Base-by-base conservation (phyloP, 2,113 vertebrate species). In the Phyllostomus hastatus region DNA sequence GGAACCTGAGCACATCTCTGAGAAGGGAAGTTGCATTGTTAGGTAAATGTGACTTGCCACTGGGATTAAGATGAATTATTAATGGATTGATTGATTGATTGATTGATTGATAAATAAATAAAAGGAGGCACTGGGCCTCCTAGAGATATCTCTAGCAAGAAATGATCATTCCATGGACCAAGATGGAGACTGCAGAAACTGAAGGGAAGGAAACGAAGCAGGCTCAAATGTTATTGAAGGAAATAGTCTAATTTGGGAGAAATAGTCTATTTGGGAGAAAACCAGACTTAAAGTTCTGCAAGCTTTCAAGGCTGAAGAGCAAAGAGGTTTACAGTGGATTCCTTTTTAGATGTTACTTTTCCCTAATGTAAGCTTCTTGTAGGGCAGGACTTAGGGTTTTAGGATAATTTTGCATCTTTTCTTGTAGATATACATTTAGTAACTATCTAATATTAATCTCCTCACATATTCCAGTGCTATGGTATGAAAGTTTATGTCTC, bases 81-180 rank as follows among this genome's bases (percentile, higher is more conserved):
- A n/a, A 43, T 31, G 24, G 57, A 89, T 22, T 35, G 78, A 69
- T 59, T 64, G 69, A 43, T 31, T 33, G 46, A 59, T 10, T 24
- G 22, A 59, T 24, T 59, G 22, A 69, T 59, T 64, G 67, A n/a
- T 31, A 28, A 46, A 33, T 88, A 57, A 90, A 59, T 75, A 50
- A 87, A 94, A 76, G 11, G 14, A 59, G 20, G 43, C 11, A 19
- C 17, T 48, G 15, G 46, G 28, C 24, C 26, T 92, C 66, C 48
- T 31, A 66, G 22, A 76, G 64, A 24, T 80, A 90, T 52, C 95
- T 84, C 11, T 82, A 95, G 73, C 35, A 92, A 97, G 73, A 95
- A 91, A 52, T 66, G 6, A 48, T 79, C 6, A 78, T 67, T 87
- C 69, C 50, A 7, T 82, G 78, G 76, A 50, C 35, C 54, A 64